Evolutionary conservation across 23 tunicate genomes (phyloP), one percentile per base, ranked within the genome.

Genomic region (Halocynthia aurantium): DNA sequence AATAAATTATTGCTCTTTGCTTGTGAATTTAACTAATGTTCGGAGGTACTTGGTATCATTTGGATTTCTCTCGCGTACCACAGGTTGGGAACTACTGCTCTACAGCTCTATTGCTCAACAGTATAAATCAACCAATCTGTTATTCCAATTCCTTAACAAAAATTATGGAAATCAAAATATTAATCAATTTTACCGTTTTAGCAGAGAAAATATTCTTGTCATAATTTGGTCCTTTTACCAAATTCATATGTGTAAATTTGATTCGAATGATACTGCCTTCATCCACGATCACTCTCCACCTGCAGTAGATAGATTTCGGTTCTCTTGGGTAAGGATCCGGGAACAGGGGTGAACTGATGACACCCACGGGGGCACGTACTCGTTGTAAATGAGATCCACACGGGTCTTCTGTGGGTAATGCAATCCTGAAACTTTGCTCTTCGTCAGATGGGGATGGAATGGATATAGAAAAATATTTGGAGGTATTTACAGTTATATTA

Each of bases 261-360:
- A 84, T 18, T 9, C 82, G 77, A 8, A 84, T 77, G 8, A 77
- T 6, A 31, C 64, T 70, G 13, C 53, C 54, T 6, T 8, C 54
- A 21, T 80, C 81, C 52, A 76, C 82, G 10, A 53, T 51, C 8
- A 84, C 22, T 70, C 88, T 77, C 88, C 88, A 84, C 10, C 61
- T 52, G 62, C 88, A 84, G 10, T 11, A 9, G 19, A 65, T 15
- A 15, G 70, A 49, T 65, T 40, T 40, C 2, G 22, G 49, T 20
- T 40, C 15, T 51, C 52, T 50, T 18, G 80, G 51, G 21, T 57
- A 20, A 40, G 22, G 57, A 7, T 54, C 63, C 0, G 67, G 66
- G 49, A 55, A 75, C 31, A 51, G 52, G 7, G 80, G 80, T 2
- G 62, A 49, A 19, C 52, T 6, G 8, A 75, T 55, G 49, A 75